Conservation (phyloP, 2,797 vertebrate species). For the Chelon labrosus region DNA sequence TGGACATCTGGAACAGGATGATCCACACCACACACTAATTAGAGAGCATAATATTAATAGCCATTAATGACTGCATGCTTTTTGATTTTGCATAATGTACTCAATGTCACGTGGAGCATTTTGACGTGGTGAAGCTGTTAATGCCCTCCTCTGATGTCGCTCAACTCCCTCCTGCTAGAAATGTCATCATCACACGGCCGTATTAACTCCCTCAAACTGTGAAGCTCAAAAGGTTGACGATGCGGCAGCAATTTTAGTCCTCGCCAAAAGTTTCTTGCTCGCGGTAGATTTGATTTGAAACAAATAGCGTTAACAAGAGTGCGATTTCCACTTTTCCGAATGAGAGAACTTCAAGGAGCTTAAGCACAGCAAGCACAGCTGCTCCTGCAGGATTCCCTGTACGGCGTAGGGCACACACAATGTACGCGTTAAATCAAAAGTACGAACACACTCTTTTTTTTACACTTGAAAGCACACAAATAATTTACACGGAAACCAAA, state of each 20-base stretch:
- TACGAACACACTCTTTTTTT: slow-evolving; percentile 4
- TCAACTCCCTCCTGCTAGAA: slow-evolving; percentile 15
- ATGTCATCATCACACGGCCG: slow-evolving; percentile 12
- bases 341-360: slow-evolving; percentile 32
- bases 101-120: slow-evolving; percentile 29
- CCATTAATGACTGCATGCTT: slow-evolving; percentile 44
- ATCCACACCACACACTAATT: slow-evolving; percentile 53
- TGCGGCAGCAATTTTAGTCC: slow-evolving; percentile 32
- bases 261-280: slow-evolving; percentile 5
- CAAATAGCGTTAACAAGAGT: slow-evolving; percentile 31
- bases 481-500: slow-evolving; percentile 24
- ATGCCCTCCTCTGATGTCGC: slow-evolving; percentile 5
- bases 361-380: slow-evolving; percentile 11
- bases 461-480: slow-evolving; percentile 27
- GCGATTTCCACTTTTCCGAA: slow-evolving; percentile 44
- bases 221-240: slow-evolving; percentile 21
- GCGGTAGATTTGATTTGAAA: slow-evolving; percentile 24
- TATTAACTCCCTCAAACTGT: slow-evolving; percentile 27
- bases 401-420: slow-evolving; percentile 2
- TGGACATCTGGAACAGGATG: slow-evolving; percentile 64
- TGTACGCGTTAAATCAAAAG: slow-evolving; percentile 4
- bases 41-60: slow-evolving; percentile 48
- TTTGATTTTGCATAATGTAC: slow-evolving; percentile 45
- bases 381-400: slow-evolving; percentile 14
- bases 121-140: slow-evolving; percentile 41